phyloP scores from a whole-genome alignment of 1,140 invertebrate genomes.

The Cepaea nemoralis region DNA sequence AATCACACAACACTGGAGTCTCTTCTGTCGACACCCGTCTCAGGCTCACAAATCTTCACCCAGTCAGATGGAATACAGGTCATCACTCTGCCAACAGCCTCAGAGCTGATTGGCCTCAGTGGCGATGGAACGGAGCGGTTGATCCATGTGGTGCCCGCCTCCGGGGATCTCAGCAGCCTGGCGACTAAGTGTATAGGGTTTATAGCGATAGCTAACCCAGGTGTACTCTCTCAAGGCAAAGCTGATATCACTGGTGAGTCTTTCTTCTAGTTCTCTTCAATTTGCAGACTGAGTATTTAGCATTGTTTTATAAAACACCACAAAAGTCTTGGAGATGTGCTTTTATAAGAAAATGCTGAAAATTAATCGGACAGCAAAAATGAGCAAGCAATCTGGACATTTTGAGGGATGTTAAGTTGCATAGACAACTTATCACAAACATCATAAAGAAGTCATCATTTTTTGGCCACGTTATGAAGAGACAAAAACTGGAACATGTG shows the following conservation, averaged over 20 bases:
- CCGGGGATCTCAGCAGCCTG: constrained; percentile 12
- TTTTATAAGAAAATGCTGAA: no score
- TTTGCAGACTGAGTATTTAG: no score
- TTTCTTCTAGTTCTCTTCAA: no score
- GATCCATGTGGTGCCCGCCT: constrained; percentile 45
- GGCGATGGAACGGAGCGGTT: not conserved
- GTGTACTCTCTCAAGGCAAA: constrained; percentile 11
- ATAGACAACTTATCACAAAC: no score
- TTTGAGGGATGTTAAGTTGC: no score
- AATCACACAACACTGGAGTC: constrained; percentile 63
- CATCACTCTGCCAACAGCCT: constrained; percentile 58
- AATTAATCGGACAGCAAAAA: no score
- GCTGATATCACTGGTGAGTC: not conserved
- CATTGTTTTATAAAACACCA: no score
- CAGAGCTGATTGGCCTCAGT: constrained; percentile 46
- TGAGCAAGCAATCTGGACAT: no score
- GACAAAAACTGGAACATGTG: no score
- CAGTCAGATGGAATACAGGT: constrained; percentile 62
- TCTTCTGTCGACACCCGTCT: constrained; percentile 58
- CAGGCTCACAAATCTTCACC: constrained; percentile 48
- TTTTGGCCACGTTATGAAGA: no score
- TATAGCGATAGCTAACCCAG: constrained; percentile 29
- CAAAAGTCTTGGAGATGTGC: no score
- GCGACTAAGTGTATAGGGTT: constrained; percentile 20
- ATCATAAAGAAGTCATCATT: no score